Percentiles rank a stretch among this genome's conserved stretches.
Conservation (phyloP, 2,113 vertebrate genomes). For the Nesogale talazaci region DNA sequence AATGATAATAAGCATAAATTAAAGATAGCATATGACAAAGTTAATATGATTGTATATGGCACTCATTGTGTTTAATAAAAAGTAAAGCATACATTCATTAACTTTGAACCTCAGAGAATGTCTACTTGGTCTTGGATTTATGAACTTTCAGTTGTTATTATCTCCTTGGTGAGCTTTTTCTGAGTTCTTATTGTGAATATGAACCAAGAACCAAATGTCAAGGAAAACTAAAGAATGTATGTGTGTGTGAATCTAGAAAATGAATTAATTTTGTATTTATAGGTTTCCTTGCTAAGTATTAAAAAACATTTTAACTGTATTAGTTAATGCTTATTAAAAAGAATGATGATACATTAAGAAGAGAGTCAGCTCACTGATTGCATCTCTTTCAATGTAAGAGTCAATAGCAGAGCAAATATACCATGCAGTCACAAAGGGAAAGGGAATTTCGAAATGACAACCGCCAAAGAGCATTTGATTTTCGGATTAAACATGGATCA, state of each 20-base stretch:
- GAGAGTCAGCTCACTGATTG: neutral
- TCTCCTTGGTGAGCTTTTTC: constrained; percentile 49
- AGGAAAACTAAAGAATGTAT: neutral
- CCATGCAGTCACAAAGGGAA: constrained; percentile 6
- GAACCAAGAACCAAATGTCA: constrained; percentile 21
- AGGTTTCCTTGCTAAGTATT: constrained; percentile 8
- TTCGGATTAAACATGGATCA: neutral
- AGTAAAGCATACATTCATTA: constrained; percentile 12
- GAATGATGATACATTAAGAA: neutral
- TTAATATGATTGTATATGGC: constrained; percentile 38
- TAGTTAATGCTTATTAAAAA: constrained; percentile 49
- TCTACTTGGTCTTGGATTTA: neutral
- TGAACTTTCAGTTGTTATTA: neutral
- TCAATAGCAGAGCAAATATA: neutral
- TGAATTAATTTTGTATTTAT: neutral
- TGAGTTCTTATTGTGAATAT: constrained; percentile 20
- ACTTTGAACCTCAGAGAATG: constrained; percentile 31
- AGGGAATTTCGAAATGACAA: neutral
- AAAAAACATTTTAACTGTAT: constrained; percentile 39
- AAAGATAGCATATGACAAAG: neutral
- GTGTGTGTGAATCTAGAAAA: constrained; percentile 31
- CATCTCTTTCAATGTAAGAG: constrained; percentile 31
- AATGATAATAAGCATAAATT: constrained; percentile 57
- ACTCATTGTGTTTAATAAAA: constrained; percentile 46
- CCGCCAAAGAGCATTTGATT: constrained; percentile 14